Conservation (phyloP, 1,140 invertebrate species). For the Achroia grisella region DNA sequence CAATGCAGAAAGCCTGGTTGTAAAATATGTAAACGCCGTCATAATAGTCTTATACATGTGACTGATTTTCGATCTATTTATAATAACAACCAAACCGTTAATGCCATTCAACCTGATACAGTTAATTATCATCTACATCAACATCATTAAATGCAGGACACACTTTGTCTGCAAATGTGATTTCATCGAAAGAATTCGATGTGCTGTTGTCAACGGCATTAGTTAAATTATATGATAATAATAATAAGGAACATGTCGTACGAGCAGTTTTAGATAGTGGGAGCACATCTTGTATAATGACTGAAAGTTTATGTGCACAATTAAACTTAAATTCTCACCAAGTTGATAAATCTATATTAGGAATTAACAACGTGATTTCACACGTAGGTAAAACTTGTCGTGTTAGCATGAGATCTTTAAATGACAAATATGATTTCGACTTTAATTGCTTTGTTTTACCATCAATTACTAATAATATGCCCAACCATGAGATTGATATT, state of each 20-base stretch:
- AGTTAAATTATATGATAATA: too few species aligned
- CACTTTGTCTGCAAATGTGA: too few species aligned
- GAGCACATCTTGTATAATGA: constrained; percentile 17
- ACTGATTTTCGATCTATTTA: background rate
- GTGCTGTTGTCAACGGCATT: constrained; percentile 15
- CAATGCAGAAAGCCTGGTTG: constrained; percentile 21
- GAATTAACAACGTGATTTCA: too few species aligned
- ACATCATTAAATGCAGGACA: constrained; percentile 2
- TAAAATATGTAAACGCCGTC: constrained; percentile 21
- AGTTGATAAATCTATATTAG: constrained; percentile 10
- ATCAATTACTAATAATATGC: constrained; percentile 13
- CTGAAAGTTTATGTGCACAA: constrained; percentile 8
- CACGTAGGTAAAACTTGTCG: constrained; percentile 24
- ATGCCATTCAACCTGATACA: background rate
- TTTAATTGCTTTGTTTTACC: constrained; percentile 23
- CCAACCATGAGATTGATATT: constrained; percentile 7
- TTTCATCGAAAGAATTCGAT: too few species aligned
- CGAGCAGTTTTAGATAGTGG: constrained; percentile 17
- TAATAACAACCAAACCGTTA: background rate
- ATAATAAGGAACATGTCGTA: constrained; percentile 6
- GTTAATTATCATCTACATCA: background rate
- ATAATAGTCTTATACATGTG: constrained; percentile 21
- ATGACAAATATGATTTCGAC: constrained; percentile 12
- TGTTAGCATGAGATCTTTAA: constrained; percentile 18
- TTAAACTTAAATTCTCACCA: constrained; percentile 13